Conservation (phyloP, 2,113 vertebrate genomes). For the Recurvirostra avosetta region DNA sequence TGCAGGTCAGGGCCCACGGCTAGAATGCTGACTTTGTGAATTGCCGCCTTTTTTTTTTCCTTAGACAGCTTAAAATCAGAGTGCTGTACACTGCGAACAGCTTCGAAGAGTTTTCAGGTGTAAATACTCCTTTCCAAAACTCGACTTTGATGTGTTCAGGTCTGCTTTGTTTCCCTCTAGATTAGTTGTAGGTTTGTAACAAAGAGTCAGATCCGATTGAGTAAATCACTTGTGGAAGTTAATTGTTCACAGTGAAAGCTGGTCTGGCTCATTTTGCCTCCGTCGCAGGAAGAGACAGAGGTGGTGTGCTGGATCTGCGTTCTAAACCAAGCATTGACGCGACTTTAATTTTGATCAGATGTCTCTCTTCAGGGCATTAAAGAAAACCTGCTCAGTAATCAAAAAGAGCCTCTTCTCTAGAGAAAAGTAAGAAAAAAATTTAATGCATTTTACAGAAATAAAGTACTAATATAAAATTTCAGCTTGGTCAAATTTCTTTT, state of each 20-base stretch:
- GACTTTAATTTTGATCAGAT: conserved; percentile 57
- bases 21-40: conserved; percentile 45
- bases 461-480: conserved; percentile 7
- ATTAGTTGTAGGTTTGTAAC: background rate
- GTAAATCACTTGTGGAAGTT: conserved; percentile 63
- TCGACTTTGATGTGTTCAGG: background rate
- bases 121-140: conserved; percentile 30
- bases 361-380: conserved; percentile 55
- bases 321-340: background rate
- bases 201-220: conserved; percentile 47
- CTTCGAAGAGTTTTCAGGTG: conserved; percentile 28
- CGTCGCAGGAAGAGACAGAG: conserved; percentile 35
- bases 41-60: background rate
- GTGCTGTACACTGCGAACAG: background rate
- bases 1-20: background rate
- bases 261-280: conserved; percentile 49
- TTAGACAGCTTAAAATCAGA: background rate
- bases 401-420: conserved; percentile 57
- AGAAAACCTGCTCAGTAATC: conserved; percentile 57
- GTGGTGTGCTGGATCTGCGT: conserved; percentile 40
- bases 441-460: conserved; percentile 52
- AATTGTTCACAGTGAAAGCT: conserved; percentile 65
- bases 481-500: conserved; percentile 42
- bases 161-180: conserved; percentile 44
- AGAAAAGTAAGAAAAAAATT: conserved; percentile 30